Base-by-base conservation (phyloP, 2,888 invertebrate genomes). In the Platycheirus rosarum region DNA sequence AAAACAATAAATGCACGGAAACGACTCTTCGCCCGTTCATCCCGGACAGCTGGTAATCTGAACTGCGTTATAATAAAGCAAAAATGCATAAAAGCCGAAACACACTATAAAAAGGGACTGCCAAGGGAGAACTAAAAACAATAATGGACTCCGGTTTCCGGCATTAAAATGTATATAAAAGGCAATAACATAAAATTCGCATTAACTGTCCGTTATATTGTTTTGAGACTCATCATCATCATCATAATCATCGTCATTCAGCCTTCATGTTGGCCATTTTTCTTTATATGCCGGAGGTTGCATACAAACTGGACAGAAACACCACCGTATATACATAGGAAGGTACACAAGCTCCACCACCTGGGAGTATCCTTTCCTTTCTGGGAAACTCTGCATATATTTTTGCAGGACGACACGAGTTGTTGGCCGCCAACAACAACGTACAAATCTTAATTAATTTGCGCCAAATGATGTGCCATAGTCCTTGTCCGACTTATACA, bases 401-500 rank as follows among this genome's bases (percentile, higher is more conserved):
- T 8, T 16, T 11, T 40, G 0, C 2, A 26, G 6, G 13, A 37
- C 13, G 8, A 35, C 20, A 23, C 11, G 14, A 57, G 40, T 11
- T 40, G 8, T 11, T 8, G 8, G 3, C 13, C n/a, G 3, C 2
- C 40, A 37, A 40, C 77, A 71, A 66, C 60, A 82, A 71, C 65
- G 65, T 75, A 32, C 23, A 51, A 76, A 60, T 66, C 55, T 55
- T 70, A 65, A 76, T 82, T 82, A 76, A 66, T 77, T 82, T 66
- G 53, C 26, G 11, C 60, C 60, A 66, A 70, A 69, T 70, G 70
- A 80, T 76, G 62, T 62, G 65, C 65, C 69, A 29, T 55, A 48
- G 68, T 48, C 9, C 51, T 11, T 49, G 14, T 26, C 48, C 16
- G 8, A 7, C 42, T 8, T 2, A 0, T 40, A 6, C 13, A 2